These are phyloP conservation scores for Choristoneura rosaceana DNA, from an alignment of 2,888 invertebrate species.

Conservation along the genomic window DNA sequence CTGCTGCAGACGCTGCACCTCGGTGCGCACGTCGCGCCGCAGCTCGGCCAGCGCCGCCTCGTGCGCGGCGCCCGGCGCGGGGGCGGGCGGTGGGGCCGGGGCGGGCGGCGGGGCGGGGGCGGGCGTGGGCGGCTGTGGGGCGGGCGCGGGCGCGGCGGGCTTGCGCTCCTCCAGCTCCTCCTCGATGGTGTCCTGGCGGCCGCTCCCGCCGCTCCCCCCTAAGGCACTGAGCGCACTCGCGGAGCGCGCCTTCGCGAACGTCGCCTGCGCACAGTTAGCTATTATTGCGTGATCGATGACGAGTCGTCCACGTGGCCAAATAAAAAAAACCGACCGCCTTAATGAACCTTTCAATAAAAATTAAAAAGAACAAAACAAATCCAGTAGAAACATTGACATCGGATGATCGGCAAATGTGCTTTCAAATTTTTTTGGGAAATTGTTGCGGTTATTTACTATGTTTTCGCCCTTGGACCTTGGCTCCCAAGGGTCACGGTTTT, in stretches of 20 bases:
- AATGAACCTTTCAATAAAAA: no score
- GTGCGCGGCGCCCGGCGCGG: constrained; percentile 62
- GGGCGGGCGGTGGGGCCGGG: constrained; percentile 57
- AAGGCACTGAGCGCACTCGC: constrained; percentile 80
- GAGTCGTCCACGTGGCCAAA: no score
- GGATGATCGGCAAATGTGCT: no score
- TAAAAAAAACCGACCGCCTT: no score
- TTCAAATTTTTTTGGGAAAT: no score
- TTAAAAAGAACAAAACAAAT: no score
- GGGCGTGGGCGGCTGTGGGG: constrained; percentile 55
- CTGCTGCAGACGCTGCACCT: constrained; percentile 76
- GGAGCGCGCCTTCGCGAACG: constrained; percentile 67
- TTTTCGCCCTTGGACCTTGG: no score
- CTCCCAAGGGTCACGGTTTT: no score
- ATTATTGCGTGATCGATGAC: no score
- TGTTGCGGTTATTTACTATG: no score
- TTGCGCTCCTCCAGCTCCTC: constrained; percentile 87
- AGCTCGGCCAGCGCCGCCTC: constrained; percentile 85
- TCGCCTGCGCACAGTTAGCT: constrained; percentile 55
- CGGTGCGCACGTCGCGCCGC: constrained; percentile 72
- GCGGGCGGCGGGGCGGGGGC: constrained; percentile 58
- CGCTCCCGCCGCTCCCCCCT: constrained; percentile 70
- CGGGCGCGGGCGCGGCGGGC: constrained; percentile 42
- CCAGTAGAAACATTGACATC: no score
- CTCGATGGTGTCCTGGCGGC: constrained; percentile 92